Conservation (phyloP, 64 coral and sea anemone species). For the Dendrophyllia cribrosa region DNA sequence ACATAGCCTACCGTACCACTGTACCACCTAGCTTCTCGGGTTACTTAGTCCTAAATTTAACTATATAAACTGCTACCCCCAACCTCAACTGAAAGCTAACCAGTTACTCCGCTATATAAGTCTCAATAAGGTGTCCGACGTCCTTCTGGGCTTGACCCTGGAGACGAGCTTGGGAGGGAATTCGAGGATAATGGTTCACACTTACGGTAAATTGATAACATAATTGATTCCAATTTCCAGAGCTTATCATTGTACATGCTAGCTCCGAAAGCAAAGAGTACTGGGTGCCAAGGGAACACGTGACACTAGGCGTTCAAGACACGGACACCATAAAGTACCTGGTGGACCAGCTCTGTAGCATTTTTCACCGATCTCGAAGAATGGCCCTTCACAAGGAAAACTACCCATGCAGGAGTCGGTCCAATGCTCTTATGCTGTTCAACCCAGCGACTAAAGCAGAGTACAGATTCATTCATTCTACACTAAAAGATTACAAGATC, state of each 20-base stretch:
- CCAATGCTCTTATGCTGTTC: slow-evolving; percentile 82
- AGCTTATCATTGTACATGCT: slow-evolving; percentile 78
- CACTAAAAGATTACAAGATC: slow-evolving; percentile 75
- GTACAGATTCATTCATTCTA: slow-evolving; percentile 64
- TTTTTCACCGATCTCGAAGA: slow-evolving; percentile 85
- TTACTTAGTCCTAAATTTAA: no score
- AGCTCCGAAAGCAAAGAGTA: slow-evolving; percentile 95
- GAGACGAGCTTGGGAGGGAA: no score
- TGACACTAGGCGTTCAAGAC: slow-evolving; percentile 82
- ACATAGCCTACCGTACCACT: no score
- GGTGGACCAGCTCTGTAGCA: slow-evolving; percentile 85
- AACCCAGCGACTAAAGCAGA: slow-evolving; percentile 83
- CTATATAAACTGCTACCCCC: no score
- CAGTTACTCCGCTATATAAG: no score
- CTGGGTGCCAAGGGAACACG: slow-evolving; percentile 95
- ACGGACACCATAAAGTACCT: slow-evolving; percentile 81
- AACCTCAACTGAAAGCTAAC: no score
- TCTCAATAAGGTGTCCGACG: no score
- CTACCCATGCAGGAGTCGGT: slow-evolving; percentile 87
- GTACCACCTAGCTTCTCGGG: no score
- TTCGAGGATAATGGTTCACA: no score
- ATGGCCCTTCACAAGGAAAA: slow-evolving; percentile 93
- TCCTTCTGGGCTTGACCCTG: no score
- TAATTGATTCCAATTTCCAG: background rate
- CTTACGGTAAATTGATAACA: no score